Percentiles rank a stretch among this genome's conserved stretches.
These are phyloP conservation scores for Marasmarcha lunaedactyla DNA, from an alignment of 2,888 invertebrate genomes.

Conservation along the genomic window DNA sequence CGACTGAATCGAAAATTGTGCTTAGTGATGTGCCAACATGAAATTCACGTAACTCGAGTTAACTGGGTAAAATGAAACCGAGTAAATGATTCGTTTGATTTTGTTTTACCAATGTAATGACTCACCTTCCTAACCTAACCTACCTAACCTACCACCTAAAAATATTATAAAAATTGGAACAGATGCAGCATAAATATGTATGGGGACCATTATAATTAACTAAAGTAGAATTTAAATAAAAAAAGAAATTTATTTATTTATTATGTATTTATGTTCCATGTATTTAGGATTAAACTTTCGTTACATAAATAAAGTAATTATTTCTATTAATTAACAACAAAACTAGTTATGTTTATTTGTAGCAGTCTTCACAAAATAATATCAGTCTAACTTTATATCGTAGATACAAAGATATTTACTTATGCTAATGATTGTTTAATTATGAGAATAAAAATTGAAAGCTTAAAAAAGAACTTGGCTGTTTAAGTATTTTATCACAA, in stretches of 20 bases:
- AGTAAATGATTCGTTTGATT: background rate
- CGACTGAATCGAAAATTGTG: too few relatives aligned
- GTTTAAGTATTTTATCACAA: too few relatives aligned
- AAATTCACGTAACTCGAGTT: background rate
- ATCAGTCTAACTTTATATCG: constrained; percentile 8
- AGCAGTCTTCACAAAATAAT: constrained; percentile 4
- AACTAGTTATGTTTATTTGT: background rate
- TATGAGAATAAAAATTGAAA: constrained; percentile 9
- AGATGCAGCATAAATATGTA: background rate
- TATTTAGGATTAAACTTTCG: too few relatives aligned
- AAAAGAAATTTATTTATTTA: constrained; percentile 8
- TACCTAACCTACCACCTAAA: too few relatives aligned
- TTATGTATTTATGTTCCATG: constrained; percentile 3
- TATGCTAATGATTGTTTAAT: constrained; percentile 7
- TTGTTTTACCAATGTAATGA: background rate
- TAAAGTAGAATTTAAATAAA: constrained; percentile 1
- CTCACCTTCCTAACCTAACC: too few relatives aligned
- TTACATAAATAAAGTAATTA: background rate
- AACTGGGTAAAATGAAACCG: background rate
- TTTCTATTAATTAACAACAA: background rate
- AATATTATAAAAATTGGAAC: background rate
- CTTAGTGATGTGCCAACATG: background rate
- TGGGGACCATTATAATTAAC: background rate
- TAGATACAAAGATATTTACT: constrained; percentile 6
- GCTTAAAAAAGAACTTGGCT: constrained; percentile 8